Conservation (phyloP, 2,797 vertebrate genomes). For the Pitangus sulphuratus region DNA sequence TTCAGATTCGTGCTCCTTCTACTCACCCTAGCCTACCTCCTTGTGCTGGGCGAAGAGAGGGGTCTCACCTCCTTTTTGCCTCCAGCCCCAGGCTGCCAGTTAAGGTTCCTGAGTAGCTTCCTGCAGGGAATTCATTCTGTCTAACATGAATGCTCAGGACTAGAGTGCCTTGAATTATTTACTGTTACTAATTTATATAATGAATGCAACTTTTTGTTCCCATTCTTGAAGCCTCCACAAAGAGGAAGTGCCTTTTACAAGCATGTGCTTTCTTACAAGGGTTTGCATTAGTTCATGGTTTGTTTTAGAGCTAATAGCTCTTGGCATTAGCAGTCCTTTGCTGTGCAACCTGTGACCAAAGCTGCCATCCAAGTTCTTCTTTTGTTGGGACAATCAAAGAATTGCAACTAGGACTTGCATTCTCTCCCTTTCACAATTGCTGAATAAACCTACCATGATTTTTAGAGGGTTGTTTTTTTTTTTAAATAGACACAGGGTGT, state of each 20-base stretch:
- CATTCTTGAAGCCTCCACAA: background rate
- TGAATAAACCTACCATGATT: background rate
- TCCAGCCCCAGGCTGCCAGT: background rate
- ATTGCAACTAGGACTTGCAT: background rate
- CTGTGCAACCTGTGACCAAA: background rate
- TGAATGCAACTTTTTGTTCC: constrained; percentile 24
- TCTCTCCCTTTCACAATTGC: background rate
- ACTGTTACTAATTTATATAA: background rate
- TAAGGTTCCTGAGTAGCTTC: background rate
- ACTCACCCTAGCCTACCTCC: background rate
- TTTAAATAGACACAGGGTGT: background rate
- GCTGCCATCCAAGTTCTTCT: background rate
- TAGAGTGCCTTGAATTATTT: background rate
- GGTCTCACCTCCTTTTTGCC: background rate
- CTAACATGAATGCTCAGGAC: background rate
- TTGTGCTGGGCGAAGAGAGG: fast-evolving
- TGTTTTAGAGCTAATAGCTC: background rate
- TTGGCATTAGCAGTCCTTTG: background rate
- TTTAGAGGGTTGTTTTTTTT: background rate
- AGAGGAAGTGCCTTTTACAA: constrained; percentile 1
- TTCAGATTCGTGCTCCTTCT: background rate
- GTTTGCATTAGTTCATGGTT: background rate
- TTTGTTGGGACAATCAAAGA: background rate
- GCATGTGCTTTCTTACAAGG: background rate
- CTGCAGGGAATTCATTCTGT: background rate